Percentiles rank a stretch among this genome's conserved stretches.
Evolutionary conservation across 2,113 vertebrate genomes (phyloP).

Genomic region (Myotis yumanensis): DNA sequence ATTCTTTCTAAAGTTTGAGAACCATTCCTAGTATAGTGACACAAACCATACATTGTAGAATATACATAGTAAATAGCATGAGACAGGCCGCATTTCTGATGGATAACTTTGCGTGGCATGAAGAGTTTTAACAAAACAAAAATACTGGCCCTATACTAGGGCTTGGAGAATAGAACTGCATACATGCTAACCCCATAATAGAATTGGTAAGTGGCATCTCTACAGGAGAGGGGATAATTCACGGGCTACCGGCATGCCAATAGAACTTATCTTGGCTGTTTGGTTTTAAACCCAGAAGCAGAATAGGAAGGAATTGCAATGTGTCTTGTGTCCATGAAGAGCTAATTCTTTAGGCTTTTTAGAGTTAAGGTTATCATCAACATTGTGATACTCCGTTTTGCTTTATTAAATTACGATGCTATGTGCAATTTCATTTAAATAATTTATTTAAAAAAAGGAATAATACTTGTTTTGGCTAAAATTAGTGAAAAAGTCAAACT

Average conservation of each 20-base stretch:
- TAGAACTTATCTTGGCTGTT: background rate
- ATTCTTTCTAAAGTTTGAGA: background rate
- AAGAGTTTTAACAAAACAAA: constrained; percentile 11
- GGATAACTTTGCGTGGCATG: background rate
- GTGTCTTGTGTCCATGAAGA: background rate
- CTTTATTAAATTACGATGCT: constrained; percentile 4
- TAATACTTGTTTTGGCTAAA: constrained; percentile 40
- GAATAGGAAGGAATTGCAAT: background rate
- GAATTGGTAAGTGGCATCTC: background rate
- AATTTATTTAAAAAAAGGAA: background rate
- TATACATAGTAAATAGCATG: background rate
- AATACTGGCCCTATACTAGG: background rate
- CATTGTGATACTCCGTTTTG: constrained; percentile 7
- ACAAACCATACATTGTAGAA: background rate
- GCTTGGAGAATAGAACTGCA: background rate
- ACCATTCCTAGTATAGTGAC: background rate
- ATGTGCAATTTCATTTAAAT: background rate
- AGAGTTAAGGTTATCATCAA: background rate
- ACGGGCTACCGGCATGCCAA: background rate
- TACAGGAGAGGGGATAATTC: background rate
- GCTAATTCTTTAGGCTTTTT: background rate
- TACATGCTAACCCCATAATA: background rate
- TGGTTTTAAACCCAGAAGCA: background rate
- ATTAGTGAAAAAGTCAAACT: constrained; percentile 54
- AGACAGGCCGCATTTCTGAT: background rate